A percentile compares a stretch with the other conserved stretches of the same genome.
phyloP scores from a whole-genome alignment of 92 coral and sea anemone genomes.

The Blastomussa wellsi region DNA sequence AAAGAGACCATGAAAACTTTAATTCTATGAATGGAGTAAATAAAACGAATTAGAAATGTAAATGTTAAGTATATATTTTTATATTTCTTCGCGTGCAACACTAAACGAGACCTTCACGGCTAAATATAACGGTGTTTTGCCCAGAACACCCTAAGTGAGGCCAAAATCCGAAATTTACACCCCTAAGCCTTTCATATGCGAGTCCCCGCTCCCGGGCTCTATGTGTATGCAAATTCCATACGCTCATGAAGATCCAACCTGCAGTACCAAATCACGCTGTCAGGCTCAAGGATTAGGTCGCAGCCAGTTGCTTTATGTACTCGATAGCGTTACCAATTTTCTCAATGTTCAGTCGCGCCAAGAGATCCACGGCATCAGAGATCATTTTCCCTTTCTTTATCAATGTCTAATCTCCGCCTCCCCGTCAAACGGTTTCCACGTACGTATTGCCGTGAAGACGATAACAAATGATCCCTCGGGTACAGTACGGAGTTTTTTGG shows the following conservation, averaged over 20 bases:
- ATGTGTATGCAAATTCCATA: background rate
- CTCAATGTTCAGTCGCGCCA: background rate
- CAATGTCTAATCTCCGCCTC: background rate
- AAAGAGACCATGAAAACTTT: no score
- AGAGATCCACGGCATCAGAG: background rate
- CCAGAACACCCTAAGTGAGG: no score
- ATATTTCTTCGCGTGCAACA: no score
- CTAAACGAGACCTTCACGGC: no score
- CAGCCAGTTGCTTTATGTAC: slow-evolving; percentile 2
- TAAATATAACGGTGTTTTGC: no score
- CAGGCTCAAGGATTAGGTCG: background rate
- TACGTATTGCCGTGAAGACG: slow-evolving; percentile 5
- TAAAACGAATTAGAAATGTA: no score
- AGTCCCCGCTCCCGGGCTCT: no score
- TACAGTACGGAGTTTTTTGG: slow-evolving; percentile 1
- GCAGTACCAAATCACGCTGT: background rate
- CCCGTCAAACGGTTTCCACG: slow-evolving; percentile 17
- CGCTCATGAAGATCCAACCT: background rate
- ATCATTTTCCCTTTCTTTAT: slow-evolving; percentile 1
- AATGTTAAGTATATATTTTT: no score
- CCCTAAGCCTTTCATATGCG: no score
- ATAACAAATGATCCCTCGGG: slow-evolving; percentile 12
- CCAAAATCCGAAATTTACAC: no score
- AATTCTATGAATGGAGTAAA: no score
- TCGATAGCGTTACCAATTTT: background rate